Base-by-base conservation (phyloP, 1,140 invertebrate species). In the Cydia amplana region DNA sequence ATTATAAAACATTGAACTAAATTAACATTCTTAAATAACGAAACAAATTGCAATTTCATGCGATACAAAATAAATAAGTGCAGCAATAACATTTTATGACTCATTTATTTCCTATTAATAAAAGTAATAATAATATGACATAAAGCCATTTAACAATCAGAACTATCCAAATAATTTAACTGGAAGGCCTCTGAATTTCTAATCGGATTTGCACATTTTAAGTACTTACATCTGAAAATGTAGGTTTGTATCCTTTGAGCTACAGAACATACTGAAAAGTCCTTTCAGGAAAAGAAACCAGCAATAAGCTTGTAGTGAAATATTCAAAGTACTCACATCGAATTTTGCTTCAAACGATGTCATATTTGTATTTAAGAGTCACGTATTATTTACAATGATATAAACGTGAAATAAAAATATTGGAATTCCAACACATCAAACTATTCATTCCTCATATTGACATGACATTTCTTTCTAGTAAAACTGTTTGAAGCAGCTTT, bases 331-430 rank as follows among this genome's bases (percentile, higher is more conserved):
- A 90, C 90, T 91, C 83, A 91, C 90, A 85, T 91, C 90, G 77
- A 90, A 91, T 79, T 90, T 91, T n/a, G 87, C 78, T 74, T 91
- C 90, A 79, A 91, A 91, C 18, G 85, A 85, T 36, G 85, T 87
- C 88, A 90, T 91, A 73, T 81, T 84, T 77, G 43, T 79, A 36
- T 77, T 20, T 51, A 70, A 67, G 74, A 77, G 40, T 78, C 23
- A n/a, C 40, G 14, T 78, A 64, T 25, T 74, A 25, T 40, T 49
- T 40, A 73, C 72, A 75, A 36, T 75, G 76, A 74, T 72, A 77
- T 63, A 51, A 73, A 77, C 64, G 77, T 73, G 76, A 60, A 72
- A 72, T 79, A 77, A 80, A 80, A 78, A 78, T 79, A 81, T 81
- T 82, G 81, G 7, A 81, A 83, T 80, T 86, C 87, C 84, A 89